phyloP scores from a whole-genome alignment of 2,113 vertebrate genomes.

The Bos javanicus region DNA sequence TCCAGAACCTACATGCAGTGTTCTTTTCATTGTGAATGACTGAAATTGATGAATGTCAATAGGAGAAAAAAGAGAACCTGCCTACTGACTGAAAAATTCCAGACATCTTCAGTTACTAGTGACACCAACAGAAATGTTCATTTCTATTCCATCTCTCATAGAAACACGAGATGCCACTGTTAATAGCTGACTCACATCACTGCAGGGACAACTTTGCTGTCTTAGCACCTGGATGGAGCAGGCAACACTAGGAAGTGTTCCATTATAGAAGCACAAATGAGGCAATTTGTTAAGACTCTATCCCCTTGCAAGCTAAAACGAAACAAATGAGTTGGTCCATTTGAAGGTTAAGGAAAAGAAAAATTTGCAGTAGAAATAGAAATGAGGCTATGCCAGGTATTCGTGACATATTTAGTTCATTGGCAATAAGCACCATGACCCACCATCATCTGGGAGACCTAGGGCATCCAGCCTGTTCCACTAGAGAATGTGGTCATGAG shows the following conservation, averaged over 20 bases:
- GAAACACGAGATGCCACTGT: constrained; percentile 9
- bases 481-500: neutral
- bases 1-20: neutral
- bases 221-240: neutral
- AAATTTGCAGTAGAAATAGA: neutral
- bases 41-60: neutral
- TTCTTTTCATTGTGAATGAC: neutral
- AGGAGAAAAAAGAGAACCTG: neutral
- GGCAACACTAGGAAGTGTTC: neutral
- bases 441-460: neutral
- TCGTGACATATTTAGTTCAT: neutral
- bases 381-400: neutral
- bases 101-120: constrained; percentile 12
- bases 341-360: neutral
- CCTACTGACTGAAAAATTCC: neutral
- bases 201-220: neutral
- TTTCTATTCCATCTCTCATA: neutral
- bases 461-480: neutral
- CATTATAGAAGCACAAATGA: neutral
- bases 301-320: neutral
- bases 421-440: neutral
- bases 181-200: neutral
- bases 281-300: constrained; percentile 27
- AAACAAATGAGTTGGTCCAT: neutral
- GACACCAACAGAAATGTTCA: neutral